Percentiles rank a stretch among this genome's conserved stretches.
Evolutionary conservation across 1,140 invertebrate genomes (phyloP).

Genomic region (Lysiphlebus fabarum): DNA sequence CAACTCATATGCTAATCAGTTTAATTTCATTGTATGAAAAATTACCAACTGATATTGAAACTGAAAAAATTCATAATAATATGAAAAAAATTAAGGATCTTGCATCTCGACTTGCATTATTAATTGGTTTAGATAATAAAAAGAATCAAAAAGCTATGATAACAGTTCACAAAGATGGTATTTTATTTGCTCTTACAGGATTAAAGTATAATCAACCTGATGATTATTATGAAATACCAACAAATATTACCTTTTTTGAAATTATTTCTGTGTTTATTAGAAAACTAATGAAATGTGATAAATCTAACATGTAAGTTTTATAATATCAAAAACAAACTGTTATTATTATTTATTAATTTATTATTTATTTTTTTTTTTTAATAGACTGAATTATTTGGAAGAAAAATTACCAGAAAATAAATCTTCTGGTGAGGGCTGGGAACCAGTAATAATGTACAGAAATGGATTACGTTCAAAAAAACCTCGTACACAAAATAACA

Average conservation of each 20-base stretch:
- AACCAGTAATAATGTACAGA: conserved; percentile 81
- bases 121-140: conserved; percentile 94
- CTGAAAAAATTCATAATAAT: conserved; percentile 70
- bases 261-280: conserved; percentile 94
- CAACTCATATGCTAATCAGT: conserved; percentile 89
- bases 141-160: conserved; percentile 98
- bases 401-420: conserved; percentile 73
- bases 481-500: no score
- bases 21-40: conserved; percentile 81
- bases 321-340: no score
- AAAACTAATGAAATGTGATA: conserved; percentile 94
- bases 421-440: conserved; percentile 91
- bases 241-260: conserved; percentile 89
- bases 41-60: conserved; percentile 62
- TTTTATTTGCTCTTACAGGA: conserved; percentile 80
- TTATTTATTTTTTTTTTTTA: conserved; percentile 47
- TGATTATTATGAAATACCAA: conserved; percentile 75
- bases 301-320: conserved; percentile 54
- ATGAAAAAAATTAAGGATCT: conserved; percentile 90
- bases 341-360: no score
- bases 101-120: conserved; percentile 93
- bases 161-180: conserved; percentile 90
- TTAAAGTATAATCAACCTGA: conserved; percentile 60
- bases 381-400: conserved; percentile 81
- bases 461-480: conserved; percentile 64